Evolutionary conservation across 2,797 vertebrate genomes (phyloP), one percentile per base, ranked within the genome.

Genomic region (Petrocephalus schoutedeni): DNA sequence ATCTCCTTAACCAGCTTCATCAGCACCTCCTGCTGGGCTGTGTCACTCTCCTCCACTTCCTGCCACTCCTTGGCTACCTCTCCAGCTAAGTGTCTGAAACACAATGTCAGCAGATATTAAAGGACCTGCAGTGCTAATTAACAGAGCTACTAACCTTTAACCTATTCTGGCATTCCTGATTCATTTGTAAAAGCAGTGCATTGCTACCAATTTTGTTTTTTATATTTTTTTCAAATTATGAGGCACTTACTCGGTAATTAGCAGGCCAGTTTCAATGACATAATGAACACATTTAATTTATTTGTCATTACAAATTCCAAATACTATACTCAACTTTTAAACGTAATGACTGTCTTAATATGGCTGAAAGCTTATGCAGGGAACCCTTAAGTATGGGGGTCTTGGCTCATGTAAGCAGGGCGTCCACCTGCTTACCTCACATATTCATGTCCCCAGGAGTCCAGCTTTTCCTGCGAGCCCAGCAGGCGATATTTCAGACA

Each of bases 41-140:
- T 98, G 91, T 99, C 98, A 0, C 93, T 97, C 88, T 99, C 98
- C 90, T 99, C 98, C 0, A 99, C 96, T 91, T 99, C 98, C 92
- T 99, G 98, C 98, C 98, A 99, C 91, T 99, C 98, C 90, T 99
- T 99, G 4, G 98, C 98, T 89, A 99, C 98, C 91, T 99, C 98
- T 49, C 98, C 98, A 1, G 98, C 95, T 87, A 99, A 94, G 89
- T 99, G 98, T 92, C 98, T 99, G 89, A 0, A 0, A 8, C 83
- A 58, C 19, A 87, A 21, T 86, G 16, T 80, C 28, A 19, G 21
- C 54, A 41, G 28, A 7, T 59, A 14, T 45, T 58, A 36, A 59
- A 32, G 7, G 53, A 45, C 54, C 54, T 86, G 36, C 32, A 41
- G 32, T n/a, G 56, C 53, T 58, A 86, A 86, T 21, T 84, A 84